These are phyloP conservation scores for Phrynocephalus forsythii DNA, from an alignment of 2,797 vertebrate genomes.

Conservation along the genomic window DNA sequence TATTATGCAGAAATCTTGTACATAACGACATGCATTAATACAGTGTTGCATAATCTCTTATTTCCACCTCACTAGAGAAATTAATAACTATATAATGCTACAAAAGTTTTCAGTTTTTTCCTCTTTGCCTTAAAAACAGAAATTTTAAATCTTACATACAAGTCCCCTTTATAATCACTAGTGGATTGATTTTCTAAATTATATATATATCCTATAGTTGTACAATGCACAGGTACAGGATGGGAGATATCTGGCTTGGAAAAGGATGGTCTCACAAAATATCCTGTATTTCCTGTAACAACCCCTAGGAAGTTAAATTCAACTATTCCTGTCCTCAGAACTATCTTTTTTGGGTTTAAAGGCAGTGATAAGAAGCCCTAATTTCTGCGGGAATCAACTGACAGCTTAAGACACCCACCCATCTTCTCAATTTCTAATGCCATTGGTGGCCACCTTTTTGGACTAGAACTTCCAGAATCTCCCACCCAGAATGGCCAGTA, in stretches of 20 bases:
- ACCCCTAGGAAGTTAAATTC: not conserved
- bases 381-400: slow-evolving; percentile 17
- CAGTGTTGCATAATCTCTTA: no score
- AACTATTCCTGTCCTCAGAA: not conserved
- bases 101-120: no score
- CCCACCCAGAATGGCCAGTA: not conserved
- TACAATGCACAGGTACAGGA: not conserved
- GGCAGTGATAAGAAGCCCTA: not conserved
- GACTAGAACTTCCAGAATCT: not conserved
- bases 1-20: no score
- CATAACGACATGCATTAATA: no score
- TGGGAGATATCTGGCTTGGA: not conserved
- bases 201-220: no score
- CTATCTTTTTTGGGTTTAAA: not conserved
- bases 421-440: not conserved
- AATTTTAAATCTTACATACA: no score
- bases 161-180: no score
- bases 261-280: not conserved
- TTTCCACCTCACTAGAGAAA: no score
- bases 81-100: no score
- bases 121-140: no score
- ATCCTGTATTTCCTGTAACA: no score
- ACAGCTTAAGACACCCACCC: slow-evolving; percentile 39
- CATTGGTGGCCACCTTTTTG: not conserved
- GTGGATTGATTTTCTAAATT: no score